Percentiles rank a stretch among this genome's conserved stretches.
Evolutionary conservation across 2,797 vertebrate species (phyloP).

Genomic region (Heliangelus exortis): DNA sequence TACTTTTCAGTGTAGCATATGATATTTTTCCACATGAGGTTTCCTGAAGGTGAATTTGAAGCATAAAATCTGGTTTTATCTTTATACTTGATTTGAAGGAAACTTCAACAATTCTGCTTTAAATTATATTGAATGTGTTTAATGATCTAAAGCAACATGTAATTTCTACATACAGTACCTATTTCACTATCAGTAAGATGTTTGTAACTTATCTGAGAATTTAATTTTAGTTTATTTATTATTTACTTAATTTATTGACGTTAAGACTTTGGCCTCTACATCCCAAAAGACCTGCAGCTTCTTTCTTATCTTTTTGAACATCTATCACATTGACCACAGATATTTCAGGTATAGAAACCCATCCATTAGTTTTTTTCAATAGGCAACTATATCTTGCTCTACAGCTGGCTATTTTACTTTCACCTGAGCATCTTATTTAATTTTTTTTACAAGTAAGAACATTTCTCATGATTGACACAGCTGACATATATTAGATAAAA

Average conservation of each 20-base stretch:
- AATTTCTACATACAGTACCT: background rate
- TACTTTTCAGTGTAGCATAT: background rate
- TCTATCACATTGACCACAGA: background rate
- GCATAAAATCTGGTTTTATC: background rate
- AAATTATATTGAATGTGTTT: background rate
- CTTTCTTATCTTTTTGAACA: background rate
- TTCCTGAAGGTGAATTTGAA: background rate
- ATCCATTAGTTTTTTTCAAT: background rate
- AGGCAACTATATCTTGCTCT: background rate
- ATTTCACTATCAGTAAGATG: background rate
- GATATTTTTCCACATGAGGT: background rate
- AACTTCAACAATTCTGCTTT: background rate
- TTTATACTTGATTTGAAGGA: background rate
- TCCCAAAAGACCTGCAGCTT: background rate
- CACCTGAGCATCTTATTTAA: background rate
- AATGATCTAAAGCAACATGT: background rate
- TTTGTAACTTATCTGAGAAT: background rate
- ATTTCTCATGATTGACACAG: background rate
- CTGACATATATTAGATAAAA: background rate
- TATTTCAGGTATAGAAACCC: background rate
- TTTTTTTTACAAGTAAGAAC: background rate
- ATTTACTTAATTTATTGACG: background rate
- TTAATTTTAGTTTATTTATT: background rate
- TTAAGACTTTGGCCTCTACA: background rate
- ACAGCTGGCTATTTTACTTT: background rate